Base-by-base conservation (phyloP, 2,797 vertebrate species). In the Ambastaia sidthimunki region DNA sequence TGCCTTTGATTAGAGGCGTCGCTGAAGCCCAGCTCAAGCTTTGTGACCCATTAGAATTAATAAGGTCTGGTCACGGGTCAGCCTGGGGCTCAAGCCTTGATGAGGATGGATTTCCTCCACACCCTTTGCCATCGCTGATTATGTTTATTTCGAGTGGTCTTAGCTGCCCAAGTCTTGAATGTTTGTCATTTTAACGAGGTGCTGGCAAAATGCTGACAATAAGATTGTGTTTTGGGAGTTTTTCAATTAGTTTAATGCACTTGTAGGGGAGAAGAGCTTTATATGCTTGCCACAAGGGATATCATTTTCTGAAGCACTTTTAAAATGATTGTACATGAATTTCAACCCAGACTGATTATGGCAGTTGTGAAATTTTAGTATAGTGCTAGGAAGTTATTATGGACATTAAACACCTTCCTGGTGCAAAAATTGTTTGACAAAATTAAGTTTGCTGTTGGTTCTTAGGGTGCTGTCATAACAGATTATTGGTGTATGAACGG, bases 31-130 rank as follows among this genome's bases (percentile, higher is more conserved):
- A 85, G 88, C 89, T 86, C 81, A 85, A 89, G 89, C 88, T 86
- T 90, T 90, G 89, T 90, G 89, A 93, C 88, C 90, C 87, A 93
- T 93, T 93, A 93, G 89, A 89, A 89, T 88, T 92, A 93, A 93
- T 90, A 83, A 89, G 92, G 91, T 89, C 88, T 90, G 85, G 86
- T 88, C 86, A 86, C 81, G 18, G 91, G 92, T 93, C 91, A 91
- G 76, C 78, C 80, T 86, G 60, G 84, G 82, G 80, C 86, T 87
- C 84, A 71, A 73, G 79, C 68, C 78, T 78, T 71, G 83, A 87
- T 84, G 66, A 85, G 83, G 74, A 72, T 74, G 72, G 37, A 65
- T 84, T 90, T 90, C 76, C 81, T 84, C 67, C 76, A 74, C 60
- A 71, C 70, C 84, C 85, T 18, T 73, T 85, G 68, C 85, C 72